These are phyloP conservation scores for Drosophila serrata DNA, from an alignment of 1,140 invertebrate genomes.

Conservation along the genomic window DNA sequence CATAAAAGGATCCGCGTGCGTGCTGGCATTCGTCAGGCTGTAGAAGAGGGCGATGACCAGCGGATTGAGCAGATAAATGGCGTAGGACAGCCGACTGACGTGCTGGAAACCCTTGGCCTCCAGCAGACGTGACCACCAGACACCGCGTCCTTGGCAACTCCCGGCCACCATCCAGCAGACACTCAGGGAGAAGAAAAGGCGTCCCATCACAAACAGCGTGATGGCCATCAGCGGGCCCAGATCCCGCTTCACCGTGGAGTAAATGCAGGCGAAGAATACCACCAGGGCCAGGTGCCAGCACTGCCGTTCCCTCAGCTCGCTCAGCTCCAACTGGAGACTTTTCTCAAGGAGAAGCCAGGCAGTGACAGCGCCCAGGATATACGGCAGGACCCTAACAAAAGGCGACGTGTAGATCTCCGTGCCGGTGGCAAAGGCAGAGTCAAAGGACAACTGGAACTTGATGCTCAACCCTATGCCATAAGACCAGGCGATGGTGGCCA, in stretches of 20 bases:
- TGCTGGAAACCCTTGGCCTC: constrained; percentile 82
- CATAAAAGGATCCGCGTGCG: constrained; percentile 82
- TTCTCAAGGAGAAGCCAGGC: constrained; percentile 69
- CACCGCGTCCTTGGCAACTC: constrained; percentile 71
- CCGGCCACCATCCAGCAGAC: constrained; percentile 84
- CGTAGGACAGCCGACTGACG: constrained; percentile 82
- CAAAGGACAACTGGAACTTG: constrained; percentile 80
- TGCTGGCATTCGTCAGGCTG: constrained; percentile 72
- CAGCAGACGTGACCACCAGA: constrained; percentile 80
- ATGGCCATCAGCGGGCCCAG: constrained; percentile 66
- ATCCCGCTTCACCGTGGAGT: constrained; percentile 77
- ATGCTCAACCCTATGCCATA: constrained; percentile 65
- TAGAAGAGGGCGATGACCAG: constrained; percentile 79
- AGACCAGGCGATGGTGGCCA: constrained; percentile 67
- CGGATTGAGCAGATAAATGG: constrained; percentile 83
- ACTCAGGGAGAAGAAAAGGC: constrained; percentile 74
- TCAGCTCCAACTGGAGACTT: constrained; percentile 31
- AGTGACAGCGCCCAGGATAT: constrained; percentile 72
- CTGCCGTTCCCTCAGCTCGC: constrained; percentile 60
- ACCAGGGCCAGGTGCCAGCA: constrained; percentile 74
- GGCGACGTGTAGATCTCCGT: constrained; percentile 84
- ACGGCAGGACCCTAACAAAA: constrained; percentile 79
- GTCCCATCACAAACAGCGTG: constrained; percentile 73
- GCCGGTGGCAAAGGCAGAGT: constrained; percentile 77
- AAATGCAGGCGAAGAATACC: constrained; percentile 77